A percentile compares a stretch with the other conserved stretches of the same genome.
phyloP scores from a whole-genome alignment of 92 coral and sea anemone species.

The Porites rus region DNA sequence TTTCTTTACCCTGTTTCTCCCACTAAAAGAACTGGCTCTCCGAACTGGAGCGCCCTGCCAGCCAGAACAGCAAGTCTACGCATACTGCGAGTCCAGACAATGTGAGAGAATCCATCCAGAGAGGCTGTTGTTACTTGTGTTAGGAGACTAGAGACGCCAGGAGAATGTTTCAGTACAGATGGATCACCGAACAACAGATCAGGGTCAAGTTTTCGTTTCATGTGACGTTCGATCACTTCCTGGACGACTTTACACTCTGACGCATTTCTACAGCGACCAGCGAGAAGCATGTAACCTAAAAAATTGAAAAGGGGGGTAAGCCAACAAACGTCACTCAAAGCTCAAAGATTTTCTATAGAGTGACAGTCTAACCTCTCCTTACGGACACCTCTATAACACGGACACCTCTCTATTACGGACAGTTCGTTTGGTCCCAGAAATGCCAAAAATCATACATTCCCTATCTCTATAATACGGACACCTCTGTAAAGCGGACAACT shows the following conservation, averaged over 20 bases:
- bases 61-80: slow-evolving; percentile 89
- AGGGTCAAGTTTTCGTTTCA: slow-evolving; percentile 79
- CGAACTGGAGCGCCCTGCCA: slow-evolving; percentile 93
- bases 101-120: slow-evolving; percentile 79
- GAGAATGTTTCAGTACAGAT: slow-evolving; percentile 30
- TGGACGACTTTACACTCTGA: slow-evolving; percentile 81
- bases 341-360: neutral
- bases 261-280: slow-evolving; percentile 90
- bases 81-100: slow-evolving; percentile 96
- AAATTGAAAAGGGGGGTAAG: neutral
- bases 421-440: no score
- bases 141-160: slow-evolving; percentile 60
- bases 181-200: slow-evolving; percentile 73
- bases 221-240: slow-evolving; percentile 84
- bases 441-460: no score
- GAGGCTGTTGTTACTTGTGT: slow-evolving; percentile 53
- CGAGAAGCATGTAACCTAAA: slow-evolving; percentile 91
- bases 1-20: slow-evolving; percentile 95
- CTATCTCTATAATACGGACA: no score
- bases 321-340: neutral
- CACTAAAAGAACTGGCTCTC: slow-evolving; percentile 95
- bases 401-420: no score
- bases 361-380: neutral
- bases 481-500: no score
- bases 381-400: no score